Percentiles rank a stretch among this genome's conserved stretches.
Conservation (phyloP, 2,888 invertebrate genomes). For the Amblyteles armatorius region DNA sequence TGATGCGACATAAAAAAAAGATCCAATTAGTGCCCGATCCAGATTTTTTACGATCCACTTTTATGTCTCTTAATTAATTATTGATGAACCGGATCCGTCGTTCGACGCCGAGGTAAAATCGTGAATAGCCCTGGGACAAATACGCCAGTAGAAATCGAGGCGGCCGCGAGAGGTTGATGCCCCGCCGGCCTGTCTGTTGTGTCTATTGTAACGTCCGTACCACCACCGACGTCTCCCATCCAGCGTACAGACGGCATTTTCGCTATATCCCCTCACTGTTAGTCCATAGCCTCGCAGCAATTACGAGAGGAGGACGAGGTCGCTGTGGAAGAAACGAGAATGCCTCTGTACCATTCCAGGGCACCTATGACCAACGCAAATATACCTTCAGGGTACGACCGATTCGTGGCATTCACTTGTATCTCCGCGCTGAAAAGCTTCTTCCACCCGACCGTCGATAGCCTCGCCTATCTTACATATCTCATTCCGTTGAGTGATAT, state of each 20-base stretch:
- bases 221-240: background rate
- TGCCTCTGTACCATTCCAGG: conserved; percentile 40
- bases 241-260: conserved; percentile 8
- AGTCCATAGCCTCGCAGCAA: conserved; percentile 28
- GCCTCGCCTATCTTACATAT: background rate
- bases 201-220: conserved; percentile 3
- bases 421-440: background rate
- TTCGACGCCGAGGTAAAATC: conserved; percentile 19
- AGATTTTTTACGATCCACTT: background rate
- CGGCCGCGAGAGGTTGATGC: conserved; percentile 24
- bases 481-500: background rate
- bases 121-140: background rate
- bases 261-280: conserved; percentile 33
- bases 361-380: conserved; percentile 48
- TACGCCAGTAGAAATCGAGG: conserved; percentile 18
- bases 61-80: background rate
- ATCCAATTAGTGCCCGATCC: background rate
- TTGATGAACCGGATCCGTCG: conserved; percentile 5
- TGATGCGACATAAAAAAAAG: background rate
- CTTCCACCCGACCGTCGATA: background rate
- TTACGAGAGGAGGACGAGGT: conserved; percentile 60
- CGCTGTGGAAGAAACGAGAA: conserved; percentile 20
- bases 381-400: conserved; percentile 1
- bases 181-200: background rate
- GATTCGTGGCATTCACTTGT: background rate